Conservation (phyloP, 2,888 invertebrate species). For the Rotaria magnacalcarata region DNA sequence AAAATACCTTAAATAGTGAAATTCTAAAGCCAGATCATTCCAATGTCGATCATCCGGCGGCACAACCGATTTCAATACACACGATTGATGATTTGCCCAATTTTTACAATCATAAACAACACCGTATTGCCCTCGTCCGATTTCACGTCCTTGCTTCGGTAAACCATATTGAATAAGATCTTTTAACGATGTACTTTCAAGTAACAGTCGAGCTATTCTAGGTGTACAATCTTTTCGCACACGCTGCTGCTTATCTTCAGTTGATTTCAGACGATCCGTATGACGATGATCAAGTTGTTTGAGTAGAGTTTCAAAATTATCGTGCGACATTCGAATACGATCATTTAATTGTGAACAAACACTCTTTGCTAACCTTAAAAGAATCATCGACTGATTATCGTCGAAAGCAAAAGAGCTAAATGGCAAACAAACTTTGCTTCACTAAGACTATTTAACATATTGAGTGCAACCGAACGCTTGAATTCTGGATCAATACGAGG, state of each 20-base stretch:
- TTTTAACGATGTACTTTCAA: slow-evolving; percentile 77
- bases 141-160: slow-evolving; percentile 62
- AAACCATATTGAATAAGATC: slow-evolving; percentile 72
- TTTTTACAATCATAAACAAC: slow-evolving; percentile 76
- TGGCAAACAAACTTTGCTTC: slow-evolving; percentile 59
- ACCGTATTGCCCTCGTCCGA: slow-evolving; percentile 77
- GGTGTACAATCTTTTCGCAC: slow-evolving; percentile 71
- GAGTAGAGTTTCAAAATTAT: slow-evolving; percentile 71
- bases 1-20: slow-evolving; percentile 74
- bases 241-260: slow-evolving; percentile 70
- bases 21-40: slow-evolving; percentile 83
- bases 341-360: slow-evolving; percentile 74
- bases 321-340: slow-evolving; percentile 72
- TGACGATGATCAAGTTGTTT: slow-evolving; percentile 68
- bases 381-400: not conserved
- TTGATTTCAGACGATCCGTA: slow-evolving; percentile 70
- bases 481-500: slow-evolving; percentile 63
- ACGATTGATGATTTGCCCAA: slow-evolving; percentile 70
- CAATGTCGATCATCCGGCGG: slow-evolving; percentile 82
- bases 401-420: not conserved
- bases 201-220: slow-evolving; percentile 71
- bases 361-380: slow-evolving; percentile 67
- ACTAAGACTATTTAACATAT: slow-evolving; percentile 70
- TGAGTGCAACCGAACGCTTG: slow-evolving; percentile 69
- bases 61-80: slow-evolving; percentile 79